These are phyloP conservation scores for Leptodactylus fuscus DNA, from an alignment of 2,113 vertebrate species.

Conservation along the genomic window DNA sequence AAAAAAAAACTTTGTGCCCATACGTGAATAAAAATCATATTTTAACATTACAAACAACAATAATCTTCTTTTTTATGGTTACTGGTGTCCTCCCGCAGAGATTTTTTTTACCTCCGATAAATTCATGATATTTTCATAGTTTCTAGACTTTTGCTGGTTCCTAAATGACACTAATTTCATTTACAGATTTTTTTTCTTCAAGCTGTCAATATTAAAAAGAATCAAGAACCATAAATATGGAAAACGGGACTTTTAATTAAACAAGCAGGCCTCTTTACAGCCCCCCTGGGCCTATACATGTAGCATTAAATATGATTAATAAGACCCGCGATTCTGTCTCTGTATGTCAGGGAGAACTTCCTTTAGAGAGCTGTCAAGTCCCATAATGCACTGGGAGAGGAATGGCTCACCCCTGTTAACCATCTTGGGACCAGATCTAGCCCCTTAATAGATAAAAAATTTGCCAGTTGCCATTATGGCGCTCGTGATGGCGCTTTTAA, in stretches of 20 bases:
- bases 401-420: conserved; percentile 7
- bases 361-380: conserved; percentile 45
- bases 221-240: conserved; percentile 93
- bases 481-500: not conserved
- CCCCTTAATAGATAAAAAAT: not conserved
- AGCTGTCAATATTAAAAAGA: conserved; percentile 95
- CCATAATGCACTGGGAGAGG: conserved; percentile 28
- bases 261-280: conserved; percentile 97
- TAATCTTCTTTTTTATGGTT: not conserved
- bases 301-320: conserved; percentile 99
- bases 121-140: not conserved
- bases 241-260: conserved; percentile 99
- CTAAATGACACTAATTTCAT: not conserved
- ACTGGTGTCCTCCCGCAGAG: too few species aligned
- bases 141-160: not conserved
- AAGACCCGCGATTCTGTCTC: conserved; percentile 80
- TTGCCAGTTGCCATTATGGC: not conserved
- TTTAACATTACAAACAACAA: too few species aligned
- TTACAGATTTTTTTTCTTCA: conserved; percentile 63
- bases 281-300: conserved; percentile 89
- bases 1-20: not conserved
- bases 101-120: not conserved
- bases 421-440: not conserved
- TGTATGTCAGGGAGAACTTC: conserved; percentile 61
- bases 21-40: too few species aligned